phyloP scores from a whole-genome alignment of 2,113 vertebrate species.

The Morone saxatilis region DNA sequence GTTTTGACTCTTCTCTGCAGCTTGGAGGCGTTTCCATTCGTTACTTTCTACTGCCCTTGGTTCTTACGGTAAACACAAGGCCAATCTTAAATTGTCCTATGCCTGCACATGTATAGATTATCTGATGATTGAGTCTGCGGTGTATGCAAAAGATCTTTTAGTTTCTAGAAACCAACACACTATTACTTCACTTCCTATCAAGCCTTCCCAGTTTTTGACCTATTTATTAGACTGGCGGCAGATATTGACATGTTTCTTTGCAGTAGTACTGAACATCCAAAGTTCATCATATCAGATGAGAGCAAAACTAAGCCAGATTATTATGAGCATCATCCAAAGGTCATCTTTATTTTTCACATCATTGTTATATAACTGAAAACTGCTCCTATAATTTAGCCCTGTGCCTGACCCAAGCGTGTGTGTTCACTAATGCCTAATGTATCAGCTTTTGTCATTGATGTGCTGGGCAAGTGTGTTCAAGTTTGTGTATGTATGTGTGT shows the following conservation, averaged over 20 bases:
- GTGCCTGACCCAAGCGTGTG: conserved; percentile 24
- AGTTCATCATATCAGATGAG: conserved; percentile 36
- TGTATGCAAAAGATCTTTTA: conserved; percentile 19
- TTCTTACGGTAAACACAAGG: conserved; percentile 30
- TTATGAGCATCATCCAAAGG: conserved; percentile 48
- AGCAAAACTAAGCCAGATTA: conserved; percentile 30
- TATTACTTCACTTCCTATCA: conserved; percentile 46
- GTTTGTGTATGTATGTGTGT: background rate
- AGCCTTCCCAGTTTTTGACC: conserved; percentile 31
- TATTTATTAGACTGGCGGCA: conserved; percentile 20
- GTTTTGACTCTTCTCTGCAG: conserved; percentile 59
- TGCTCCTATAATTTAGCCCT: conserved; percentile 17
- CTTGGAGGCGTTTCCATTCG: conserved; percentile 45
- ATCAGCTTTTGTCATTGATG: conserved; percentile 23
- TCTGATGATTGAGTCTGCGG: conserved; percentile 7
- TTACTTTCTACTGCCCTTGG: conserved; percentile 36
- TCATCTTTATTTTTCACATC: conserved; percentile 51
- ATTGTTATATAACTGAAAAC: conserved; percentile 37
- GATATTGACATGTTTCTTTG: conserved; percentile 37
- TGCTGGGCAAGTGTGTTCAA: conserved; percentile 33
- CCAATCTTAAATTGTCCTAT: conserved; percentile 34
- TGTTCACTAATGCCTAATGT: conserved; percentile 8
- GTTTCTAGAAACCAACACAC: conserved; percentile 42
- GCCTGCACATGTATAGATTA: conserved; percentile 47
- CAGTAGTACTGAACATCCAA: conserved; percentile 35